Evolutionary conservation across 2,797 vertebrate species (phyloP), one percentile per base, ranked within the genome.

Genomic region (Mastacembelus armatus): DNA sequence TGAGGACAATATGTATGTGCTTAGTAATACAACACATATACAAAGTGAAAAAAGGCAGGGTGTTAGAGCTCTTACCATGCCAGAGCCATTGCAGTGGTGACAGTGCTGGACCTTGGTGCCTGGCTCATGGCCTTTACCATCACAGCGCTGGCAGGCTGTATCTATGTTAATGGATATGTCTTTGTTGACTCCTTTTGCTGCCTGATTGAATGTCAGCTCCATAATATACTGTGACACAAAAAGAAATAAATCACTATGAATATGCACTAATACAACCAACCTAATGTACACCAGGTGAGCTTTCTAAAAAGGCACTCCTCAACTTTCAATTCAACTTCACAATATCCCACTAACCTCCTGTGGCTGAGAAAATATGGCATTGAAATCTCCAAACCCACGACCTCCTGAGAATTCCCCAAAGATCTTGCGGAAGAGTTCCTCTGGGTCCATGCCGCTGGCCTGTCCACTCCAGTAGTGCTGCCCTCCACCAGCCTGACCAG

Each of bases 101-200:
- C 98, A 99, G 79, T 95, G 96, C 91, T 98, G 95, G 18, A 92
- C 84, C 81, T 95, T 97, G 43, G 96, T 96, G 56, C 97, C 98
- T 0, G 98, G 98, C 67, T 99, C 97, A 0, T 96, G 91, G 18
- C 98, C 98, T 56, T 92, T 96, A 14, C 97, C 98, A 0, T 95
- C 71, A 4, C 98, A 99, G 21, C 95, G 94, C 79, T 95, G 94
- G 30, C 98, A 99, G 21, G 94, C 72, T 21, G 94, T 94, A 0
- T 94, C 96, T 8, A 96, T 85, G 79, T 93, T 95, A 52, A 99
- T 71, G 0, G 92, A 86, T 0, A 99, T 95, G 89, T 99, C 97
- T 86, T 99, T 99, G 85, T 99, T 99, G 56, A 99, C 95, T 0
- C 98, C 98, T 85, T 99, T 99, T 22, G 97, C 98, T 10, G 98